Conservation (phyloP, 2,113 vertebrate species). For the Apeltes quadracus region DNA sequence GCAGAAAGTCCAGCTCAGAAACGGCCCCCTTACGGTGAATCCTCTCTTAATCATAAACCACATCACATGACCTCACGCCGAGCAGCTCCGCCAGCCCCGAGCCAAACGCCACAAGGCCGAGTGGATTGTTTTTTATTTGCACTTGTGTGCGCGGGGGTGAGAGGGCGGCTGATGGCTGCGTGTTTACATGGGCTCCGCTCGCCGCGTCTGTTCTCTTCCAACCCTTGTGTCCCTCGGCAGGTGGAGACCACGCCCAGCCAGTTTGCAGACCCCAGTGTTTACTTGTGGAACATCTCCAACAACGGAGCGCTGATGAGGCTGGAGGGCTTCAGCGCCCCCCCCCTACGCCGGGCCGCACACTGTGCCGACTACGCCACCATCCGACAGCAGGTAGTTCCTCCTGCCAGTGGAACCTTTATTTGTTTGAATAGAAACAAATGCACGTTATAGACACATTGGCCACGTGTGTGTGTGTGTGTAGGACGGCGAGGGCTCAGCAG, state of each 20-base stretch:
- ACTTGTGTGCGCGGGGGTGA: neutral
- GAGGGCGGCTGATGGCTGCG: no score
- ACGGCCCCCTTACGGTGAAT: neutral
- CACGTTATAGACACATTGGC: neutral
- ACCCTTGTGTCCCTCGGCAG: constrained; percentile 72
- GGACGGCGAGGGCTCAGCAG: no score
- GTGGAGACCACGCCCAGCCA: constrained; percentile 89
- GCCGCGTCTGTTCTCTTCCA: neutral
- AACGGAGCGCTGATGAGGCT: constrained; percentile 86
- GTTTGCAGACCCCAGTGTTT: constrained; percentile 89
- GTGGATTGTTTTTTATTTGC: constrained; percentile 14
- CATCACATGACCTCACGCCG: neutral
- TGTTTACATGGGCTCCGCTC: constrained; percentile 12
- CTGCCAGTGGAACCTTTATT: neutral
- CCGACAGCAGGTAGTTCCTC: constrained; percentile 79
- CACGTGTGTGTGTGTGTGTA: neutral
- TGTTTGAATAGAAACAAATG: neutral
- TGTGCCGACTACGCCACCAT: constrained; percentile 90
- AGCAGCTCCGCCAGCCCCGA: constrained; percentile 3
- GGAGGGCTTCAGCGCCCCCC: constrained; percentile 75
- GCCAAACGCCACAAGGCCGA: neutral
- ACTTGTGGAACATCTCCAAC: constrained; percentile 90
- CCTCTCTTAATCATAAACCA: constrained; percentile 64
- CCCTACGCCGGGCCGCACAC: constrained; percentile 69
- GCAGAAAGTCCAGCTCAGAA: constrained; percentile 62